These are phyloP conservation scores for Malacoraja senta DNA, from an alignment of 2,797 vertebrate genomes.

Conservation along the genomic window DNA sequence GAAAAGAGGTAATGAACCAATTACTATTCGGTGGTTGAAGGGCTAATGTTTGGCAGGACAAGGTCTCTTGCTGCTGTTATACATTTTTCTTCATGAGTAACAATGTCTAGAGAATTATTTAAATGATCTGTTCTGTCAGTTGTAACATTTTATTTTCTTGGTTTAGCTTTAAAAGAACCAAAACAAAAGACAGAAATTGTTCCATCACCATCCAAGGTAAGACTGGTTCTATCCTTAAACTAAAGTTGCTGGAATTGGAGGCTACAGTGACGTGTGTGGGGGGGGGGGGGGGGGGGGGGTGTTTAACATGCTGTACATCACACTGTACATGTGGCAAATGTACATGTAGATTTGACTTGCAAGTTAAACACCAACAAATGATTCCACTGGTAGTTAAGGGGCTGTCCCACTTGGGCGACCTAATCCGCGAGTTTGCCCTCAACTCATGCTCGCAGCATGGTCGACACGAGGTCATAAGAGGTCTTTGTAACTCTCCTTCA, in stretches of 20 bases:
- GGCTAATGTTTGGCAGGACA: background rate
- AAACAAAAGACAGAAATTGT: conserved; percentile 21
- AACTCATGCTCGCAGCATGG: too few species aligned
- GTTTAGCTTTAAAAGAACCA: conserved; percentile 5
- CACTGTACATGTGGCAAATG: background rate
- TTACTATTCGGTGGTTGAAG: background rate
- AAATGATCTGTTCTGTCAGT: background rate
- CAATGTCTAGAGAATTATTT: background rate
- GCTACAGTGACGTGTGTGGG: background rate
- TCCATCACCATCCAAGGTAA: conserved; percentile 24
- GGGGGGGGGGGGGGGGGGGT: background rate
- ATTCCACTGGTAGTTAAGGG: too few species aligned
- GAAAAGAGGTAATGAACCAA: background rate
- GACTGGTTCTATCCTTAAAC: background rate
- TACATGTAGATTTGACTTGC: too few species aligned
- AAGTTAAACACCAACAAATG: too few species aligned
- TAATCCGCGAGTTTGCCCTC: too few species aligned
- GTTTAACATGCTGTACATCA: too few species aligned
- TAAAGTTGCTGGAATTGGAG: background rate
- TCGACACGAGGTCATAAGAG: too few species aligned
- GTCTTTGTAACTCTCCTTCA: too few species aligned
- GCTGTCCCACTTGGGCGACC: too few species aligned
- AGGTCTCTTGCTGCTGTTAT: background rate
- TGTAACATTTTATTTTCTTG: background rate
- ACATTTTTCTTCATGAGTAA: too few species aligned